Conservation (phyloP, 1,140 invertebrate species). For the Notospermus geniculatus region DNA sequence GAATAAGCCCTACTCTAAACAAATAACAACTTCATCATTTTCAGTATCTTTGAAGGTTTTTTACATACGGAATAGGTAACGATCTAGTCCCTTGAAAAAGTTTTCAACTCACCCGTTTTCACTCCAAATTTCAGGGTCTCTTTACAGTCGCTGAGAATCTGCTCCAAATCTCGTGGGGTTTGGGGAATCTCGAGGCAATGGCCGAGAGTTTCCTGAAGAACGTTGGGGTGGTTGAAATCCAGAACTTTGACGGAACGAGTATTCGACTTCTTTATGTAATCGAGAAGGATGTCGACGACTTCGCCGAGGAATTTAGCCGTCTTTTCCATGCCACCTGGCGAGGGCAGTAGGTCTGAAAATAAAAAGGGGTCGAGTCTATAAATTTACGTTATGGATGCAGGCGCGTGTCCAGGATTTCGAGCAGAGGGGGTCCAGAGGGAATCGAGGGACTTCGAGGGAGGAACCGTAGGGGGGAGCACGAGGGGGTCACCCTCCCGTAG, state of each 20-base stretch:
- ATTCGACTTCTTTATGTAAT: constrained; percentile 77
- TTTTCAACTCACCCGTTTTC: constrained; percentile 79
- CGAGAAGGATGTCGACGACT: constrained; percentile 79
- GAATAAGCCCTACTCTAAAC: too few species aligned
- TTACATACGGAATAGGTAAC: too few species aligned
- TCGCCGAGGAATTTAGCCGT: constrained; percentile 77
- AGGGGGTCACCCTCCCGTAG: too few species aligned
- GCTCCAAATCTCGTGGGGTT: constrained; percentile 74
- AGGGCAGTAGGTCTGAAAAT: constrained; percentile 22
- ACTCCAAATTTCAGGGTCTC: constrained; percentile 92
- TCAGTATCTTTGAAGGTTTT: too few species aligned
- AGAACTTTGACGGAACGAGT: constrained; percentile 56
- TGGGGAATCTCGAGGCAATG: constrained; percentile 69
- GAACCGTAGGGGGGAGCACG: too few species aligned
- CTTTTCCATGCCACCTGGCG: constrained; percentile 59
- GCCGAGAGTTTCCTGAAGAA: constrained; percentile 82
- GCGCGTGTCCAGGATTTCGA: too few species aligned
- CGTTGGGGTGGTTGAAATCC: constrained; percentile 91
- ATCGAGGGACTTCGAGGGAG: too few species aligned
- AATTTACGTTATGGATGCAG: too few species aligned
- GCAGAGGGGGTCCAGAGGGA: too few species aligned
- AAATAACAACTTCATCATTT: too few species aligned
- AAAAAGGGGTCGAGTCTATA: neutral
- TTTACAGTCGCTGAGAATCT: constrained; percentile 88
- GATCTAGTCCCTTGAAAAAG: too few species aligned